These are phyloP conservation scores for Yponomeuta cagnagella DNA, from an alignment of 2,888 invertebrate genomes.

Conservation along the genomic window DNA sequence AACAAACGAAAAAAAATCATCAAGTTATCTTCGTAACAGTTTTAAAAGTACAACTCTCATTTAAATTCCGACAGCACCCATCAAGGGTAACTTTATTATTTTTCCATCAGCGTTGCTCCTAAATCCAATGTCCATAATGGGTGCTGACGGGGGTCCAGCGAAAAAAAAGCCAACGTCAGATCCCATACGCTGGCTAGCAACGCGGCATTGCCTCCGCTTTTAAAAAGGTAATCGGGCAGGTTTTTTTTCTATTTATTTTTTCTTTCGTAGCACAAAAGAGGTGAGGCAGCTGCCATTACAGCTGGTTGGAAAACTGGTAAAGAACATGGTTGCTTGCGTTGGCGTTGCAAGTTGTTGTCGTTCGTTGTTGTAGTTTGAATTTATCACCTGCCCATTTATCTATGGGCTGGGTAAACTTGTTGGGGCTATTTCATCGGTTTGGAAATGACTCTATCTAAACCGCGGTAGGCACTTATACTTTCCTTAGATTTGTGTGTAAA, in stretches of 20 bases:
- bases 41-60: background rate
- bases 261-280: constrained; percentile 10
- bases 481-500: too few relatives aligned
- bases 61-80: background rate
- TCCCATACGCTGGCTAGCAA: constrained; percentile 35
- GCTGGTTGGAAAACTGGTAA: constrained; percentile 40
- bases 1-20: too few relatives aligned
- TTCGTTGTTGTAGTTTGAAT: constrained; percentile 1
- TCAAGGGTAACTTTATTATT: background rate
- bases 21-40: background rate
- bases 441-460: background rate
- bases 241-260: constrained; percentile 6
- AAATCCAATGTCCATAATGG: constrained; percentile 57
- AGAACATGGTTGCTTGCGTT: constrained; percentile 14
- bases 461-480: background rate
- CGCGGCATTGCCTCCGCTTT: constrained; percentile 6
- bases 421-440: background rate
- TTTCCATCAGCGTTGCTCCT: background rate
- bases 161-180: constrained; percentile 32
- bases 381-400: constrained; percentile 7
- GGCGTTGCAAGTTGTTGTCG: constrained; percentile 6
- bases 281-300: constrained; percentile 27
- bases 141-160: constrained; percentile 35
- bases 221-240: constrained; percentile 15
- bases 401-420: constrained; percentile 5